Evolutionary conservation across 2,888 invertebrate species (phyloP), one percentile per base, ranked within the genome.

Genomic region (Parnassius mnemosyne): DNA sequence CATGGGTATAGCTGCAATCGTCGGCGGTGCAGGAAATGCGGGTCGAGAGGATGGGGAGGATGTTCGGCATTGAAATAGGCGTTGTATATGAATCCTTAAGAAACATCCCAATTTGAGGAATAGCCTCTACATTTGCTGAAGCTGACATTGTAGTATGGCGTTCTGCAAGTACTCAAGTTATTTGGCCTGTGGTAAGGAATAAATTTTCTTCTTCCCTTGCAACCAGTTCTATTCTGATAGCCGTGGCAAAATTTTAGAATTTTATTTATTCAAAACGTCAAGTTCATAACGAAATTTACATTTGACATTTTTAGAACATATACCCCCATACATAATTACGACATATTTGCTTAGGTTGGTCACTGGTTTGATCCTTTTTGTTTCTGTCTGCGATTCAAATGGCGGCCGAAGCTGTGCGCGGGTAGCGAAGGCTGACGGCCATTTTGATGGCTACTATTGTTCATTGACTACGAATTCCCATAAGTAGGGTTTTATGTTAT

Each of bases 161-260:
- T 44, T 88, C 84, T 0, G 73, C 70, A 3, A 89, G 67, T 0
- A 82, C 78, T n/a, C 72, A 69, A 1, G 89, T 90, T 58, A 87
- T 74, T 63, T 79, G 75, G 1, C 84, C 85, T 0, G 74, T 74
- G 0, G 59, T 42, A 46, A 53, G 50, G 41, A 57, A 50, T 20
- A 42, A 41, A 13, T 57, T 57, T 57, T 57, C 50, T 42, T 57
- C 49, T 50, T 57, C 50, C 12, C 49, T 50, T 1, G 66, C 90
- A 90, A 5, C 83, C 84, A 10, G 78, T 71, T 53, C 79, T 76
- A 63, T 90, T 90, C 71, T 90, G 90, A 66, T 74, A 83, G 62
- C 89, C 84, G 71, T 87, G 87, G 59, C 90, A 89, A 64, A 90
- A 89, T 59, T 79, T 80, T 3, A 90, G 66, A 11, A 82, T 82